Evolutionary conservation across 1,140 invertebrate species (phyloP).

Genomic region (Babylonia areolata): DNA sequence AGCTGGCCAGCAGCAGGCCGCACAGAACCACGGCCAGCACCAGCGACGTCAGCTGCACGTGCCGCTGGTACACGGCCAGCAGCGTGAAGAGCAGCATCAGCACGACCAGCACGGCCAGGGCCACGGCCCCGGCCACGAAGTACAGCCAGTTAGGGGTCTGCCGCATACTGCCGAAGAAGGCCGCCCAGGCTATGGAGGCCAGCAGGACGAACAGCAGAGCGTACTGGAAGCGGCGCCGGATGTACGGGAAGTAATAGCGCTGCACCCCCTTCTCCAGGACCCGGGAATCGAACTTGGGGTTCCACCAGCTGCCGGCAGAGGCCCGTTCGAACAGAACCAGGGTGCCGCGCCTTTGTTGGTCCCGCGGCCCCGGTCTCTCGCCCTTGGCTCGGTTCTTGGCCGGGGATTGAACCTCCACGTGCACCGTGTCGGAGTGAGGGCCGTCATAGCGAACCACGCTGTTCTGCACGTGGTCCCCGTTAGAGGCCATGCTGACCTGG

Average conservation of each 20-base stretch:
- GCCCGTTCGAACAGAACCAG: conserved; percentile 90
- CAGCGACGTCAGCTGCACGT: conserved; percentile 82
- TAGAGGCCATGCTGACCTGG: conserved; percentile 47
- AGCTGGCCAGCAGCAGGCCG: conserved; percentile 80
- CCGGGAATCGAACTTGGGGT: conserved; percentile 94
- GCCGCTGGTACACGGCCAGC: conserved; percentile 81
- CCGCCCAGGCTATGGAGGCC: conserved; percentile 83
- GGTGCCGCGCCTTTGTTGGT: conserved; percentile 36
- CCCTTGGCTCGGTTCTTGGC: conserved; percentile 49
- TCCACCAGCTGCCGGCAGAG: conserved; percentile 89
- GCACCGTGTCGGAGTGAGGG: conserved; percentile 48
- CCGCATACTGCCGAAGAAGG: conserved; percentile 80
- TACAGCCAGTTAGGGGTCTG: conserved; percentile 56
- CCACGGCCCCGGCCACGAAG: conserved; percentile 61
- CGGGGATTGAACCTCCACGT: conserved; percentile 55
- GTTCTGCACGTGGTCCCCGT: conserved; percentile 37
- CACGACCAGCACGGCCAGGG: conserved; percentile 67
- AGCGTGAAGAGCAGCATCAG: conserved; percentile 74
- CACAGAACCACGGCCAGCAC: conserved; percentile 81
- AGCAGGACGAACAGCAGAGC: conserved; percentile 83
- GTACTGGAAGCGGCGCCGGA: conserved; percentile 91
- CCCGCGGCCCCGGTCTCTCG: conserved; percentile 22
- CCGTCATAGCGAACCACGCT: conserved; percentile 45
- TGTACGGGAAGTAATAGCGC: conserved; percentile 90
- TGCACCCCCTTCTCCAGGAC: conserved; percentile 93